Evolutionary conservation across 2,888 invertebrate species (phyloP), one percentile per base, ranked within the genome.

Genomic region (Erebia palarica): DNA sequence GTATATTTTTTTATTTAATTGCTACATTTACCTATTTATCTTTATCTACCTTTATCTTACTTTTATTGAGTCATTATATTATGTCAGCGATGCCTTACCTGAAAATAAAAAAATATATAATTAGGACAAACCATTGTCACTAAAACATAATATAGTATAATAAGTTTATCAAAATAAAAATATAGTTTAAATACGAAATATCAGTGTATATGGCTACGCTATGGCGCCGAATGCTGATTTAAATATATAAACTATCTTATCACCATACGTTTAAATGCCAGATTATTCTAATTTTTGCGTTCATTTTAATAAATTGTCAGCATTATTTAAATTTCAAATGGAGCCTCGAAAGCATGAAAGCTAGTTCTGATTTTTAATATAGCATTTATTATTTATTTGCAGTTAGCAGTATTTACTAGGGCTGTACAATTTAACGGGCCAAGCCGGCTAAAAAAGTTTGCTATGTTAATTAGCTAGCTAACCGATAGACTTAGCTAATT

Each of bases 221-320:
- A 58, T 69, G 74, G 72, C 72, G 75, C 69, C 72, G 47, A 60
- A 61, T 47, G 44, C 36, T 36, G 18, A 60, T 70, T 70, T 70
- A 59, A 73, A 68, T 70, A 70, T 55, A 44, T 42, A 47, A 71
- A 68, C 53, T 61, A 68, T 63, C 65, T 53, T 49, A 53, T 18
- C 21, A 18, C 58, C 42, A n/a, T 65, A 42, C 18, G 13, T 55
- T 65, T 68, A 63, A 65, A 73, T 63, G 61, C 66, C 71, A 53
- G 65, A 58, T 65, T 59, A 68, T 65, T 69, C 58, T 73, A 71
- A 71, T 57, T 60, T 69, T 55, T 61, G 66, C 68, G 55, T 65
- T 65, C 68, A 68, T 73, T 61, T 70, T 58, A 71, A 69, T 73
- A 71, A 70, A 71, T 66, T 69, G 14, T 65, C 4, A 47, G 18